Evolutionary conservation across 2,113 vertebrate species (phyloP), one percentile per base, ranked within the genome.

Genomic region (Oryzias woworae): DNA sequence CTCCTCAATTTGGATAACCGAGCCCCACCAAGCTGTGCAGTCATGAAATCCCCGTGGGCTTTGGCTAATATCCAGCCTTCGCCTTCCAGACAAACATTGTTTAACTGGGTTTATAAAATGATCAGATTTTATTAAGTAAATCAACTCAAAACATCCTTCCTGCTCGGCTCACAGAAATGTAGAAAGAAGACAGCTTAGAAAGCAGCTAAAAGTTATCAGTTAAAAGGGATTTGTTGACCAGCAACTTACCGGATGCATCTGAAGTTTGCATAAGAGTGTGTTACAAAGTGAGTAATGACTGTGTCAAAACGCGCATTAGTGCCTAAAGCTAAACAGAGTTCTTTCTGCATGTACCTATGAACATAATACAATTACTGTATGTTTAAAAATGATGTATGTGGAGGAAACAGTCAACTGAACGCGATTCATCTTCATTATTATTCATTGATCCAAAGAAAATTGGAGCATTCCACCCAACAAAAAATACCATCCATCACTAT

Each of bases 81-180:
- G 46, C 71, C 20, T 22, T 24, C n/a, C n/a, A 20, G 14, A 23
- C 23, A 42, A 18, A 61, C 60, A 80, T 57, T 60, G 24, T 53
- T 54, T 50, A 75, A 59, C 36, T 53, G 7, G 68, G 62, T 74
- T 73, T 71, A 81, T 81, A 31, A 78, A 83, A 76, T 49, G 42
- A 70, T n/a, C 56, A 74, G 57, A 43, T 69, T 17, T 45, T 72
- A 57, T 45, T 47, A 52, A 58, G 24, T 10, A 65, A 64, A 47
- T 50, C 60, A 66, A 79, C 78, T 77, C 66, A 58, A 18, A 12
- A 24, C 8, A 8, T 73, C 70, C 65, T 81, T 85, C 70, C 68
- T 73, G 69, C 41, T 66, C 36, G 41, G 60, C 3, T 17, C 59
- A 62, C 41, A 31, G 17, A 4, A 2, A 23, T 53, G 74, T 67